These are phyloP conservation scores for Chelon auratus DNA, from an alignment of 2,797 vertebrate species.

Conservation along the genomic window DNA sequence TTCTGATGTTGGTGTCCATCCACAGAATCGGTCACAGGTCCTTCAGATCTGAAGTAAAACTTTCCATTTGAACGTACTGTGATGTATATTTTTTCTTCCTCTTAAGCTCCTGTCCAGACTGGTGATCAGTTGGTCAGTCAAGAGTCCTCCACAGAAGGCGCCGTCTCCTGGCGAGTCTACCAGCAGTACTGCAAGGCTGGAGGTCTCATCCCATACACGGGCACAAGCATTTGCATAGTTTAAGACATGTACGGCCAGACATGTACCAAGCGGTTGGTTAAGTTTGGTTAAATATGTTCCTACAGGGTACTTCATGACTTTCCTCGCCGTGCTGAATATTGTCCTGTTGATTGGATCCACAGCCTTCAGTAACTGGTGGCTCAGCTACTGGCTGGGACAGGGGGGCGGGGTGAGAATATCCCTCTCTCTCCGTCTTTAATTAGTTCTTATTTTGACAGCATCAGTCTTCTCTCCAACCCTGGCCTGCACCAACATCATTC, in stretches of 20 bases:
- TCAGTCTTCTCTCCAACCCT: neutral
- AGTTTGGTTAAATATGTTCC: slow-evolving; percentile 23
- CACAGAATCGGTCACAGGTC: no score
- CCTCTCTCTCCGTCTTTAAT: neutral
- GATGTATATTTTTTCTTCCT: slow-evolving; percentile 9
- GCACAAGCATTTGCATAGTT: neutral
- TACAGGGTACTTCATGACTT: slow-evolving; percentile 82
- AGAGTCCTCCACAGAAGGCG: slow-evolving; percentile 74
- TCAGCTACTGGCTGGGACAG: slow-evolving; percentile 84
- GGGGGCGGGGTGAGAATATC: slow-evolving; percentile 82
- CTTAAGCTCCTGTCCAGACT: slow-evolving; percentile 35
- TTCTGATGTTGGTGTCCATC: neutral
- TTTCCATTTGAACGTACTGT: no score
- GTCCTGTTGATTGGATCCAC: slow-evolving; percentile 80
- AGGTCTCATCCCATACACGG: slow-evolving; percentile 75
- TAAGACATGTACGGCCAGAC: neutral
- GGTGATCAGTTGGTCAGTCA: slow-evolving; percentile 78
- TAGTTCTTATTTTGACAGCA: neutral
- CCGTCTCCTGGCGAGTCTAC: slow-evolving; percentile 83
- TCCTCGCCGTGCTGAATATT: slow-evolving; percentile 70
- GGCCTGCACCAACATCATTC: neutral
- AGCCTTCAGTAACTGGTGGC: slow-evolving; percentile 87
- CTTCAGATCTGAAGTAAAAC: no score
- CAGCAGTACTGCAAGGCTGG: slow-evolving; percentile 84
- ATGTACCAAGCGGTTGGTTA: neutral